These are phyloP conservation scores for Slavum lentiscoides DNA, from an alignment of 2,888 invertebrate genomes.

Conservation along the genomic window DNA sequence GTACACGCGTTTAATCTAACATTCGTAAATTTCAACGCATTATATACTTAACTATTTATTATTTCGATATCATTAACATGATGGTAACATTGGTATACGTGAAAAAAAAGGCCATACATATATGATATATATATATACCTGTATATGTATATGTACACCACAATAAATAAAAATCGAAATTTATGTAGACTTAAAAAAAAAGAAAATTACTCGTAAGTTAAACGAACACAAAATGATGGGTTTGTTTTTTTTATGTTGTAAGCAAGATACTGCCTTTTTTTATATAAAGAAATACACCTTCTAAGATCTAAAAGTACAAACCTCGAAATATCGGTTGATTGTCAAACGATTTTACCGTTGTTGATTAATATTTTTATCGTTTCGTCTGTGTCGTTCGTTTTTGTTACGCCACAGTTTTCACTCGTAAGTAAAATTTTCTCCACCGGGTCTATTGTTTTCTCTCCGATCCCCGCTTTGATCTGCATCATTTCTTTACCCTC, in stretches of 20 bases:
- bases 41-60: too few species aligned
- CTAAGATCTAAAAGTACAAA: constrained; percentile 40
- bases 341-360: constrained; percentile 33
- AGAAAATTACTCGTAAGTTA: constrained; percentile 7
- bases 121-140: not conserved
- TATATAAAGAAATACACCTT: not conserved
- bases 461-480: constrained; percentile 2
- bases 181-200: constrained; percentile 6
- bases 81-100: too few species aligned
- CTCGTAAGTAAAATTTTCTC: constrained; percentile 8
- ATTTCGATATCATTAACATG: too few species aligned
- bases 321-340: not conserved
- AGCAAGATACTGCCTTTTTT: not conserved
- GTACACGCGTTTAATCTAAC: too few species aligned
- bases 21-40: too few species aligned
- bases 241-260: not conserved
- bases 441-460: not conserved
- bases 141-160: constrained; percentile 11
- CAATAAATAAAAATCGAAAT: constrained; percentile 22
- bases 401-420: constrained; percentile 27
- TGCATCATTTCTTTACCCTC: constrained; percentile 46
- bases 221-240: constrained; percentile 9
- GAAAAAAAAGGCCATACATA: too few species aligned
- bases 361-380: not conserved
- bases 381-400: not conserved